Evolutionary conservation across 2,888 invertebrate species (phyloP).

Genomic region (Aelia acuminata): DNA sequence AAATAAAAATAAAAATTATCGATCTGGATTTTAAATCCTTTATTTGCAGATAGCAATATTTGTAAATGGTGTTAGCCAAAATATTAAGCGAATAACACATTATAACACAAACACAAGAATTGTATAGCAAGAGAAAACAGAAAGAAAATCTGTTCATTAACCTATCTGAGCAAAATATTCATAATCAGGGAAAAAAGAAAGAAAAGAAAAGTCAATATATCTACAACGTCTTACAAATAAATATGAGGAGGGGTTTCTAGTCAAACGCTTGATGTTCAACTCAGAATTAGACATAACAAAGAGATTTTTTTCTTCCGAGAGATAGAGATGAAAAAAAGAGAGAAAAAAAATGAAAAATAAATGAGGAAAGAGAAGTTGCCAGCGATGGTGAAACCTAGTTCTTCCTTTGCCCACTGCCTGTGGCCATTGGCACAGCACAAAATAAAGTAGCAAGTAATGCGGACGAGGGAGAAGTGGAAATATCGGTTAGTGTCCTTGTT

Average conservation of each 20-base stretch:
- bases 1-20: slow-evolving; percentile 37
- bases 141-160: slow-evolving; percentile 52
- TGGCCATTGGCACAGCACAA: slow-evolving; percentile 45
- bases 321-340: slow-evolving; percentile 19
- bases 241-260: slow-evolving; percentile 48
- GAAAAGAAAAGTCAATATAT: slow-evolving; percentile 32
- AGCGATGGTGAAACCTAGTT: slow-evolving; percentile 50
- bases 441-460: slow-evolving; percentile 38
- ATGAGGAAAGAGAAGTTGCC: slow-evolving; percentile 46
- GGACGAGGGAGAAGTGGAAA: slow-evolving; percentile 56
- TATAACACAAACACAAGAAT: slow-evolving; percentile 55
- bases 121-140: slow-evolving; percentile 56
- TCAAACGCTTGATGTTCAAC: slow-evolving; percentile 32
- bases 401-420: slow-evolving; percentile 35
- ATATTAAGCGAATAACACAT: slow-evolving; percentile 55
- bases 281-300: slow-evolving; percentile 38
- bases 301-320: slow-evolving; percentile 44
- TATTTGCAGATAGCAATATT: slow-evolving; percentile 56
- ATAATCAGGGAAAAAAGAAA: slow-evolving; percentile 42
- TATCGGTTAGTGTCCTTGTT: slow-evolving; percentile 51
- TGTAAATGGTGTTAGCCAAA: slow-evolving; percentile 52
- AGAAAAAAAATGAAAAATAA: slow-evolving; percentile 50
- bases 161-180: slow-evolving; percentile 53
- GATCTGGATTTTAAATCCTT: slow-evolving; percentile 55
- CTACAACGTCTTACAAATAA: slow-evolving; percentile 51